phyloP scores from a whole-genome alignment of 2,888 invertebrate genomes.

The Gnatocerus cornutus region DNA sequence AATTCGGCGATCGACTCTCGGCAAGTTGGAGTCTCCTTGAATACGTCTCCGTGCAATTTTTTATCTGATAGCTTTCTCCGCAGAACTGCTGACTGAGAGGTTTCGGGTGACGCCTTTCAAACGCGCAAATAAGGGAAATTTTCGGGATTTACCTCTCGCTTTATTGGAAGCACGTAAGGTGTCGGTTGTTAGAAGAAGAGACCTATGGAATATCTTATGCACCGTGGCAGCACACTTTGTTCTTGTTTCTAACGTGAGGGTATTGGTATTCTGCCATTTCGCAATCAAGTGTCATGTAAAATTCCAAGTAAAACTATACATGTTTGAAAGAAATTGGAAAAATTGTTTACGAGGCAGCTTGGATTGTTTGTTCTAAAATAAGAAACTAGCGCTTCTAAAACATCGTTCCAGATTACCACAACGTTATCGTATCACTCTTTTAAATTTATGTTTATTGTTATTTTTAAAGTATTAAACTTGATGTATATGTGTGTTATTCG shows the following conservation, averaged over 20 bases:
- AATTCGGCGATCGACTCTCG: slow-evolving; percentile 43
- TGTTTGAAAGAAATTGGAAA: slow-evolving; percentile 6
- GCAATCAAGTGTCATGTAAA: slow-evolving; percentile 5
- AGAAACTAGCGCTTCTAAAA: background rate
- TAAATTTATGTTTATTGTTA: slow-evolving; percentile 41
- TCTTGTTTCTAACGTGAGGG: slow-evolving; percentile 9
- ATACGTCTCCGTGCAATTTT: slow-evolving; percentile 53
- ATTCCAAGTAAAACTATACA: background rate
- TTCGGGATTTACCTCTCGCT: slow-evolving; percentile 55
- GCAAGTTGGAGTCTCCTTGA: slow-evolving; percentile 46
- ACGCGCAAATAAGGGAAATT: slow-evolving; percentile 61
- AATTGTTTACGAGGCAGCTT: slow-evolving; percentile 1
- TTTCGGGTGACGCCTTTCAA: slow-evolving; percentile 59
- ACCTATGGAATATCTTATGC: slow-evolving; percentile 54
- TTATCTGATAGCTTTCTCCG: slow-evolving; percentile 57
- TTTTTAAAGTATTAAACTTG: slow-evolving; percentile 39
- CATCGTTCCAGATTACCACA: slow-evolving; percentile 10
- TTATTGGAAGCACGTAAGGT: slow-evolving; percentile 60
- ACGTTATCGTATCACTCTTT: slow-evolving; percentile 17
- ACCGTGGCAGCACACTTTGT: slow-evolving; percentile 35
- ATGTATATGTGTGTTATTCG: slow-evolving; percentile 20
- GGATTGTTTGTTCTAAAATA: background rate
- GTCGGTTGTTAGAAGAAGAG: slow-evolving; percentile 57
- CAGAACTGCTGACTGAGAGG: slow-evolving; percentile 58
- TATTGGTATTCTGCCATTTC: slow-evolving; percentile 1